These are phyloP conservation scores for Salpingus planirostris DNA, from an alignment of 2,888 invertebrate genomes.

Conservation along the genomic window DNA sequence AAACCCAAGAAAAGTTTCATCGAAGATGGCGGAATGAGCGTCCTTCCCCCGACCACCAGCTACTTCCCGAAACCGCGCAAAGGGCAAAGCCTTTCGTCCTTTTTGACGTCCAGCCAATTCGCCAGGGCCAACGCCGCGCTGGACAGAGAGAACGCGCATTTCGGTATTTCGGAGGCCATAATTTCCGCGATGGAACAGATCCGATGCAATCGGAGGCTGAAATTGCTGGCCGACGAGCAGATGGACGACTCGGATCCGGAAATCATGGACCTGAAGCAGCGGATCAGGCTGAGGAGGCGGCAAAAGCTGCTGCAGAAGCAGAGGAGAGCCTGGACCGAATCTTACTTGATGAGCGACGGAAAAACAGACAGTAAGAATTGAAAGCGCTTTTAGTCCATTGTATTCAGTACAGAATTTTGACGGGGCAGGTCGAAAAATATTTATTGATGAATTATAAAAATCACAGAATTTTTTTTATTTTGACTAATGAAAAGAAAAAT, in stretches of 20 bases:
- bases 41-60: constrained; percentile 49
- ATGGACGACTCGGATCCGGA: constrained; percentile 57
- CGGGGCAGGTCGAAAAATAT: too few species aligned
- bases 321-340: constrained; percentile 28
- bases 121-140: constrained; percentile 64
- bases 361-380: constrained; percentile 44
- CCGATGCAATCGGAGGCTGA: constrained; percentile 50
- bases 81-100: constrained; percentile 65
- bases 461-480: too few species aligned
- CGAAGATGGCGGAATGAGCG: constrained; percentile 50
- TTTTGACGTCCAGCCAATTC: constrained; percentile 63
- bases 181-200: constrained; percentile 73
- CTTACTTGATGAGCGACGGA: constrained; percentile 41
- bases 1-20: constrained; percentile 49
- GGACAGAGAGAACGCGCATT: constrained; percentile 80
- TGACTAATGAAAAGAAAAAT: too few species aligned
- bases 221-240: constrained; percentile 40
- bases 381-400: too few species aligned
- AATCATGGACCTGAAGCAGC: constrained; percentile 53
- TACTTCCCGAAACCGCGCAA: constrained; percentile 52
- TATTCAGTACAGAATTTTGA: too few species aligned
- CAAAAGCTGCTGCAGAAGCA: constrained; percentile 44
- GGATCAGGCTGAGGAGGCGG: constrained; percentile 50
- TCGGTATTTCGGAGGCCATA: constrained; percentile 74
- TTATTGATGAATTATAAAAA: too few species aligned